Evolutionary conservation across 2,797 vertebrate genomes (phyloP).

Genomic region (Enteromius argenteus): DNA sequence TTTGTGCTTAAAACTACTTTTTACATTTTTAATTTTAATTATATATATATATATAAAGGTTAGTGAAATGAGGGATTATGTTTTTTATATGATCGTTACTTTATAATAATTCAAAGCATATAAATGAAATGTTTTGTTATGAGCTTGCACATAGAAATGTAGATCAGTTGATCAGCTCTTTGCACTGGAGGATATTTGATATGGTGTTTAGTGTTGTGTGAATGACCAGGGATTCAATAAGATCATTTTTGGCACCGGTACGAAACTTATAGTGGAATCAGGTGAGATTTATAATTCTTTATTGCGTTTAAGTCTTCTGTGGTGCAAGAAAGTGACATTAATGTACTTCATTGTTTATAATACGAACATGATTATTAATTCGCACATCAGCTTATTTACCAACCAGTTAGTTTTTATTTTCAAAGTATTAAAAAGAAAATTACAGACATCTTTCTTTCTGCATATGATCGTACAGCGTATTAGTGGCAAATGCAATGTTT

Average conservation of each 20-base stretch:
- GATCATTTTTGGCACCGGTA: constrained; percentile 24
- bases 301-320: neutral
- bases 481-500: neutral
- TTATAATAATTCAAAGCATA: neutral
- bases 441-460: neutral
- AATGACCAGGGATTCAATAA: constrained; percentile 14
- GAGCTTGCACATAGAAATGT: neutral
- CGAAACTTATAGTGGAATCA: constrained; percentile 16
- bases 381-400: neutral
- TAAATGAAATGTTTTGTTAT: neutral
- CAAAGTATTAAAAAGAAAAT: neutral
- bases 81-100: too few species aligned
- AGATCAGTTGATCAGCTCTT: neutral
- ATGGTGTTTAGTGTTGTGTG: constrained; percentile 39
- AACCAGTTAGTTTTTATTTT: neutral
- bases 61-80: neutral
- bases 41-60: neutral
- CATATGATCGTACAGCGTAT: neutral
- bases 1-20: neutral
- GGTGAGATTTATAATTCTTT: constrained; percentile 21
- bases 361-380: neutral
- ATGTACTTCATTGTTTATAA: too few species aligned
- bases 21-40: neutral
- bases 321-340: neutral
- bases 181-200: constrained; percentile 27